These are phyloP conservation scores for Drosophila demipolita DNA, from an alignment of 2,888 invertebrate genomes.

Conservation along the genomic window DNA sequence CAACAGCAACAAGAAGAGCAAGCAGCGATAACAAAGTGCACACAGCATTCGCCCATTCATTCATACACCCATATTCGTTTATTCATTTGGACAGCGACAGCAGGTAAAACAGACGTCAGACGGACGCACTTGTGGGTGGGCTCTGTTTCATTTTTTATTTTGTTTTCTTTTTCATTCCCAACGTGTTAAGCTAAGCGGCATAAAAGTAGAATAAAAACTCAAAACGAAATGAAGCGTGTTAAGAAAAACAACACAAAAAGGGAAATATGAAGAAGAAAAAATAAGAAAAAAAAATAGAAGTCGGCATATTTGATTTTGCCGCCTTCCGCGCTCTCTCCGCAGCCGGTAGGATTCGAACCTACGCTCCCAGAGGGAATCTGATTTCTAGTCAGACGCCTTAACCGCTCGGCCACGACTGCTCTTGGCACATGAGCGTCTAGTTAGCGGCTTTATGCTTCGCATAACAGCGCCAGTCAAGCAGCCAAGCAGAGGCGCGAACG, in stretches of 20 bases:
- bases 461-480: slow-evolving; percentile 17
- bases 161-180: slow-evolving; percentile 9
- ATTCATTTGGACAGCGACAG: slow-evolving; percentile 49
- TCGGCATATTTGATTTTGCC: background rate
- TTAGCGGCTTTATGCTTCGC: slow-evolving; percentile 53
- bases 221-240: slow-evolving; percentile 52
- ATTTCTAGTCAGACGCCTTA: slow-evolving; percentile 84
- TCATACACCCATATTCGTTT: slow-evolving; percentile 53
- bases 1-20: slow-evolving; percentile 21
- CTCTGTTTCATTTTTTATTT: slow-evolving; percentile 40
- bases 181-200: slow-evolving; percentile 47
- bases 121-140: slow-evolving; percentile 74
- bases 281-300: slow-evolving; percentile 24
- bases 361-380: slow-evolving; percentile 84
- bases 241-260: slow-evolving; percentile 10
- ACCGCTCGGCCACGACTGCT: slow-evolving; percentile 84
- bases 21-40: slow-evolving; percentile 57
- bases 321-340: slow-evolving; percentile 20
- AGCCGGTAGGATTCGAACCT: slow-evolving; percentile 83
- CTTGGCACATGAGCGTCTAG: slow-evolving; percentile 37
- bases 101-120: slow-evolving; percentile 57
- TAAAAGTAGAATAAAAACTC: slow-evolving; percentile 36
- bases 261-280: slow-evolving; percentile 8
- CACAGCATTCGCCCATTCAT: slow-evolving; percentile 71
- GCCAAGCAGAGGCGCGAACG: slow-evolving; percentile 7